phyloP scores from a whole-genome alignment of 1,140 invertebrate species.

The Whitmania pigra region DNA sequence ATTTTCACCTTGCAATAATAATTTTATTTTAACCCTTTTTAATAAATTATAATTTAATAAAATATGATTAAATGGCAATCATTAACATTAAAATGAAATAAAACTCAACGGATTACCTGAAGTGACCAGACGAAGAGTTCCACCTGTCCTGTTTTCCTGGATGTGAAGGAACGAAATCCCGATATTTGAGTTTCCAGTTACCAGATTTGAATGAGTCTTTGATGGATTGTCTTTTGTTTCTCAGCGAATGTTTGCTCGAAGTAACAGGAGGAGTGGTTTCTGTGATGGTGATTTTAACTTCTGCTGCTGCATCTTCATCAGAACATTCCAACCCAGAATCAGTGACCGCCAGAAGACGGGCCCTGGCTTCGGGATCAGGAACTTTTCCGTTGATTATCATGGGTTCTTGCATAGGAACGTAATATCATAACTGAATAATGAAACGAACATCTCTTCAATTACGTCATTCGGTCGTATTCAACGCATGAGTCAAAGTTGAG shows the following conservation, averaged over 20 bases:
- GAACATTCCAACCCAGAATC: constrained; percentile 12
- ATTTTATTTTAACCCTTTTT: too few relatives aligned
- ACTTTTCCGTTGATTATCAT: constrained; percentile 11
- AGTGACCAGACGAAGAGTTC: not conserved
- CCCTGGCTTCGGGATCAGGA: constrained; percentile 2
- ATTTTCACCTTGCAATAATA: too few relatives aligned
- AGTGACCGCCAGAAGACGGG: constrained; percentile 3
- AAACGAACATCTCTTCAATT: too few relatives aligned
- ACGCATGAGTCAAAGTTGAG: too few relatives aligned
- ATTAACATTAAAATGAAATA: not conserved
- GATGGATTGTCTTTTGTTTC: not conserved
- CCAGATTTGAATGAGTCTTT: constrained; percentile 6
- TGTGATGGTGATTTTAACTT: constrained; percentile 10
- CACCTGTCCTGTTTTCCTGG: not conserved
- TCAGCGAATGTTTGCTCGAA: constrained; percentile 1
- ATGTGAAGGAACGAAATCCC: not conserved
- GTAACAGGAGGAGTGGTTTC: not conserved
- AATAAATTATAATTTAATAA: too few relatives aligned
- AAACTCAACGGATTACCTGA: not conserved
- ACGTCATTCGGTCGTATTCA: too few relatives aligned
- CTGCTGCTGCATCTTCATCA: not conserved
- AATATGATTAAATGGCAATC: not conserved
- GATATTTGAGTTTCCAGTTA: constrained; percentile 8
- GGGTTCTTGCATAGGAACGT: too few relatives aligned
- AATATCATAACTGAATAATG: too few relatives aligned